Percentiles rank a stretch among this genome's conserved stretches.
Conservation (phyloP, 2,113 vertebrate genomes). For the Tursiops truncatus region DNA sequence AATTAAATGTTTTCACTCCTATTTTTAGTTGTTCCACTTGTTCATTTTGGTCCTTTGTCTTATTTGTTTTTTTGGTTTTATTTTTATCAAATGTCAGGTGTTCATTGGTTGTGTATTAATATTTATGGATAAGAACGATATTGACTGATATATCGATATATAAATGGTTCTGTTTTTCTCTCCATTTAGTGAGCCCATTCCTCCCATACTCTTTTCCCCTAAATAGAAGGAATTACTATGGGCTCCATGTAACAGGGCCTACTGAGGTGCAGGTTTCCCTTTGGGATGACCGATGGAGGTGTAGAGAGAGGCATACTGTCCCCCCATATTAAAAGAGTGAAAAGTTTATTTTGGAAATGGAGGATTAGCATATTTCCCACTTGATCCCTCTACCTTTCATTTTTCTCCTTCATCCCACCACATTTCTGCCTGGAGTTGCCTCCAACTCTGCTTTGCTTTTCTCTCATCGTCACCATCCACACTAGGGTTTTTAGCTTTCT, state of each 20-base stretch:
- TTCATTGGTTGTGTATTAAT: not conserved
- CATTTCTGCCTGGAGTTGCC: not conserved
- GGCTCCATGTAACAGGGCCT: not conserved
- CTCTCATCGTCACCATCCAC: not conserved
- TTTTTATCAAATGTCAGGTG: not conserved
- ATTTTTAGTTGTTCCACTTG: not conserved
- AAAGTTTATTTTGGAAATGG: not conserved
- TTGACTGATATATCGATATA: not conserved
- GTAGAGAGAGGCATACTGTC: not conserved
- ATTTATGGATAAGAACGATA: not conserved
- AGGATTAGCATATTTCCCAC: not conserved
- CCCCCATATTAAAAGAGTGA: not conserved
- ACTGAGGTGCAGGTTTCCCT: not conserved
- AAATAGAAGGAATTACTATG: not conserved
- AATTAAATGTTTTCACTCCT: not conserved
- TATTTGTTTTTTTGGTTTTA: not conserved
- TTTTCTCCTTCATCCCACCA: not conserved
- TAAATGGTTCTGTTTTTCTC: not conserved
- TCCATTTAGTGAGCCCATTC: not conserved
- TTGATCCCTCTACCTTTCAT: not conserved
- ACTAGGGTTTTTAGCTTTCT: not conserved
- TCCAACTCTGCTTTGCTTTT: not conserved
- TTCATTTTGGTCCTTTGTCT: not conserved
- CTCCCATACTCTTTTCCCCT: not conserved
- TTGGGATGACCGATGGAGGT: not conserved